These are phyloP conservation scores for Bhutanitis thaidina DNA, from an alignment of 2,888 invertebrate species.

Conservation along the genomic window DNA sequence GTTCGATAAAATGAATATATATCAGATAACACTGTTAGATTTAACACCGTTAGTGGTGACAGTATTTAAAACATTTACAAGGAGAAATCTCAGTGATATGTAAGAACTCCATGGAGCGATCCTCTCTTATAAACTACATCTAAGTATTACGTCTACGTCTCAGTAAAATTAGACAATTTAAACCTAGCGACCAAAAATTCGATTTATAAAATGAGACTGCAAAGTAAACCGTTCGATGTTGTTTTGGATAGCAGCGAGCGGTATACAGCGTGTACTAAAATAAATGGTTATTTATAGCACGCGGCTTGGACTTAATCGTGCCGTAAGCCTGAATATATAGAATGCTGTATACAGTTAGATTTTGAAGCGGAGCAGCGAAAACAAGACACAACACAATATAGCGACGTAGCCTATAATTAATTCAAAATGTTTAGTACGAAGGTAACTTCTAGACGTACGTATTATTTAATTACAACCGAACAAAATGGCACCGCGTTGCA, in stretches of 20 bases:
- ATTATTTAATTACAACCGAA: conserved; percentile 70
- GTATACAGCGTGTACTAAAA: conserved; percentile 31
- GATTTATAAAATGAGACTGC: conserved; percentile 28
- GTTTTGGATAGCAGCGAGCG: conserved; percentile 32
- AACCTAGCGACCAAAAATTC: conserved; percentile 54
- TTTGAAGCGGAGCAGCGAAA: conserved; percentile 22
- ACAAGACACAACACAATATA: conserved; percentile 22
- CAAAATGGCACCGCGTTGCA: conserved; percentile 68
- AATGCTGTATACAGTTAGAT: conserved; percentile 23
- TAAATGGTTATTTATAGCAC: conserved; percentile 21
- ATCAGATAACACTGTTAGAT: conserved; percentile 58
- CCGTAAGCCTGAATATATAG: conserved; percentile 29
- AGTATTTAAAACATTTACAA: conserved; percentile 59
- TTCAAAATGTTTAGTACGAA: conserved; percentile 37
- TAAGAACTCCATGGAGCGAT: conserved; percentile 72
- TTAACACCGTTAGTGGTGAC: conserved; percentile 51
- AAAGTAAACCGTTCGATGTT: conserved; percentile 13
- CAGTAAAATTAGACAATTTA: conserved; percentile 57
- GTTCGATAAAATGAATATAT: conserved; percentile 56
- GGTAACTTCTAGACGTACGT: conserved; percentile 64
- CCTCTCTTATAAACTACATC: conserved; percentile 71
- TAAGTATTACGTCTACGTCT: conserved; percentile 70
- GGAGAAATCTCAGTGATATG: conserved; percentile 80
- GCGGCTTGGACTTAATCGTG: conserved; percentile 16
- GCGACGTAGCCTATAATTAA: conserved; percentile 36